Conservation (phyloP, 2,888 invertebrate species). For the Lochmaea crataegi region DNA sequence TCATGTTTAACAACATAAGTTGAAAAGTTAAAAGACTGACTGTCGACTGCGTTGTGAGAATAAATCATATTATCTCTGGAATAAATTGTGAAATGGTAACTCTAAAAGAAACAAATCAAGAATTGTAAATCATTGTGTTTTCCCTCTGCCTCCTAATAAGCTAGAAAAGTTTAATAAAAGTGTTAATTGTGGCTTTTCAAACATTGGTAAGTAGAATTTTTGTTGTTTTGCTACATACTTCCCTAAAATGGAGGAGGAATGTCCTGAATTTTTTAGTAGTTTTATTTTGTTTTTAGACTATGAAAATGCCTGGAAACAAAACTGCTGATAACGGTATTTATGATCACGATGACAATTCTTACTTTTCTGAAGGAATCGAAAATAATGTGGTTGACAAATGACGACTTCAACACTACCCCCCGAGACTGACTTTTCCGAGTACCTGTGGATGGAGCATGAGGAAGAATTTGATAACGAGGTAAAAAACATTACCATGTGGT, state of each 20-base stretch:
- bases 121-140: slow-evolving; percentile 1
- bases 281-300: slow-evolving; percentile 52
- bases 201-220: slow-evolving; percentile 38
- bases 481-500: slow-evolving; percentile 37
- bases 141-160: not conserved
- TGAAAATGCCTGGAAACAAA: slow-evolving; percentile 60
- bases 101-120: not conserved
- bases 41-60: slow-evolving; percentile 32
- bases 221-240: slow-evolving; percentile 44
- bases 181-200: slow-evolving; percentile 36
- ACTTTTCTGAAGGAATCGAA: slow-evolving; percentile 55
- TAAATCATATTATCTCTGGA: too few species aligned
- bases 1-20: slow-evolving; percentile 42
- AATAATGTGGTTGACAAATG: slow-evolving; percentile 59
- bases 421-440: slow-evolving; percentile 86
- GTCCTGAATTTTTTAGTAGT: slow-evolving; percentile 38
- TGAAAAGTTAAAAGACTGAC: slow-evolving; percentile 20
- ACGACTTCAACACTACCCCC: slow-evolving; percentile 65
- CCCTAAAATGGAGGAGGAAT: slow-evolving; percentile 52
- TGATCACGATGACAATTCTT: slow-evolving; percentile 57
- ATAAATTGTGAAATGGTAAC: slow-evolving; percentile 19
- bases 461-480: slow-evolving; percentile 94
- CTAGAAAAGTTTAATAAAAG: slow-evolving; percentile 6
- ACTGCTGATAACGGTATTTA: slow-evolving; percentile 59
- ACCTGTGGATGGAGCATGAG: slow-evolving; percentile 95